A percentile compares a stretch with the other conserved stretches of the same genome.
Conservation (phyloP, 2,888 invertebrate genomes). For the Schizotus pectinicornis region DNA sequence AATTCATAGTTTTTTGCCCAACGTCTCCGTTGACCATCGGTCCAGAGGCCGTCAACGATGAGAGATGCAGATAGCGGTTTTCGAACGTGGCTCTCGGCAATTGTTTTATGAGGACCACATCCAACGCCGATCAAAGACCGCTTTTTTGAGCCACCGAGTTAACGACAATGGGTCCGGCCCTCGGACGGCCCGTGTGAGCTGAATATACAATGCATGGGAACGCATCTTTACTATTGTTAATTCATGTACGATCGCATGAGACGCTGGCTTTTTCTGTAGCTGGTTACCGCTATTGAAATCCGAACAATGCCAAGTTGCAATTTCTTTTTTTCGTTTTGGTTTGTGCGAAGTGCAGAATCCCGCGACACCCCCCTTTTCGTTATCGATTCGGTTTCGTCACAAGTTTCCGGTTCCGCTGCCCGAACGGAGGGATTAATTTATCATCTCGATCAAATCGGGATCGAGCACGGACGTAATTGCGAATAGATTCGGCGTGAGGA, state of each 20-base stretch:
- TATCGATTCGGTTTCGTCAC: too few relatives aligned
- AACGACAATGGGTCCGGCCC: constrained; percentile 45
- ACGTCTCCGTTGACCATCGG: constrained; percentile 4
- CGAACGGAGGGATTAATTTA: too few relatives aligned
- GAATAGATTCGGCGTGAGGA: constrained; percentile 13
- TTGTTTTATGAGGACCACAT: constrained; percentile 52
- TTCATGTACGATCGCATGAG: constrained; percentile 43
- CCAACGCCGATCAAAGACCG: constrained; percentile 44
- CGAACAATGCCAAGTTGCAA: too few relatives aligned
- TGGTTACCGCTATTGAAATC: too few relatives aligned
- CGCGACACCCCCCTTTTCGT: too few relatives aligned
- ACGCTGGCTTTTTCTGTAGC: too few relatives aligned
- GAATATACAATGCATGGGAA: constrained; percentile 58
- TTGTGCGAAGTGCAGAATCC: too few relatives aligned
- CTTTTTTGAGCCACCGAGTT: constrained; percentile 39
- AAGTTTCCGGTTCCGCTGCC: too few relatives aligned
- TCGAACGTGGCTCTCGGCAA: constrained; percentile 32
- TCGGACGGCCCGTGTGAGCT: constrained; percentile 46
- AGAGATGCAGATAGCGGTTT: constrained; percentile 50
- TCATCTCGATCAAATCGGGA: too few relatives aligned
- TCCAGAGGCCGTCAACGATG: constrained; percentile 18
- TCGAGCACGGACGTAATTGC: constrained; percentile 7
- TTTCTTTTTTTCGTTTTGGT: too few relatives aligned
- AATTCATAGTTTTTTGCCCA: constrained; percentile 43
- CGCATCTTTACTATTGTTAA: constrained; percentile 52